Percentiles rank a stretch among this genome's conserved stretches.
Evolutionary conservation across 2,888 invertebrate species (phyloP).

Genomic region (Acrocera orbiculus): DNA sequence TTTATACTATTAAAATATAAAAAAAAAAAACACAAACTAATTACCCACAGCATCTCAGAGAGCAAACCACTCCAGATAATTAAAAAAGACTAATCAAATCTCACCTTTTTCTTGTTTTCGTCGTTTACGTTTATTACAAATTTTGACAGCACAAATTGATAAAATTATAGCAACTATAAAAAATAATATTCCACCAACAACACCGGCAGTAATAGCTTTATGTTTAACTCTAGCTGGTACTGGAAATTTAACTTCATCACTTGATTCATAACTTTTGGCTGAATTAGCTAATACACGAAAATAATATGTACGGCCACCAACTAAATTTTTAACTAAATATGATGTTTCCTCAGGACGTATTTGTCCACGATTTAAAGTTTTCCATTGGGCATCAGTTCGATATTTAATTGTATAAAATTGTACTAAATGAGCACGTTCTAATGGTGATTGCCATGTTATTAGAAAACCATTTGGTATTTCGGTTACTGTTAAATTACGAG

Average conservation of each 20-base stretch:
- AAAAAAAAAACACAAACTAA: no score
- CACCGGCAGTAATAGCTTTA: constrained; percentile 90
- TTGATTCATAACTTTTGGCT: constrained; percentile 67
- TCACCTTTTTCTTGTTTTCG: constrained; percentile 97
- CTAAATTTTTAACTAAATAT: constrained; percentile 83
- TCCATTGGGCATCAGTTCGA: constrained; percentile 78
- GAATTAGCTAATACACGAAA: constrained; percentile 83
- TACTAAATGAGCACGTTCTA: constrained; percentile 62
- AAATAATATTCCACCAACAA: constrained; percentile 92
- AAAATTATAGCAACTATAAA: constrained; percentile 94
- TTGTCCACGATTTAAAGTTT: constrained; percentile 70
- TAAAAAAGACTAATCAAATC: constrained; percentile 14
- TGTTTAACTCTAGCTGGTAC: constrained; percentile 84
- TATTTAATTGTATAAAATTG: constrained; percentile 86
- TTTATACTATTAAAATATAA: no score
- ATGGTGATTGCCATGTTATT: constrained; percentile 76
- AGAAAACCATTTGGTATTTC: constrained; percentile 80
- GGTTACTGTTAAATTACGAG: constrained; percentile 75
- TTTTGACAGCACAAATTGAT: constrained; percentile 93
- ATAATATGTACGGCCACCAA: constrained; percentile 79
- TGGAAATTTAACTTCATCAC: constrained; percentile 73
- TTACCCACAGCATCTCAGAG: constrained; percentile 16
- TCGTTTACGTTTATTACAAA: constrained; percentile 91
- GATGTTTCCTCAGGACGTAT: constrained; percentile 79
- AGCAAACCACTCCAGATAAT: no score